Evolutionary conservation across 1,140 invertebrate genomes (phyloP).

Genomic region (Neoseiulus cucumeris): DNA sequence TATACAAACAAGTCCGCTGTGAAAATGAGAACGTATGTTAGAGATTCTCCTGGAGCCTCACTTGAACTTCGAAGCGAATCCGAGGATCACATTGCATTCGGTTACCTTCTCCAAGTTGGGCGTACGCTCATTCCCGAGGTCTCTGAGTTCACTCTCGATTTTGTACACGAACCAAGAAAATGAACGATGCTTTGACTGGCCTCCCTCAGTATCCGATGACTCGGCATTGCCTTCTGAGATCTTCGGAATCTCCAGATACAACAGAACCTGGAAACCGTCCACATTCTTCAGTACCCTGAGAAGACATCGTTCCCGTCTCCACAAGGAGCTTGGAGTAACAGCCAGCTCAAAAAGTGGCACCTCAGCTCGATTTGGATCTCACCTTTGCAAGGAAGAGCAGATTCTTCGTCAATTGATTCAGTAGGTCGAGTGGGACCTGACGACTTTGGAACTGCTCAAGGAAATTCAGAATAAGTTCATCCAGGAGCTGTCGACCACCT

Average conservation of each 20-base stretch:
- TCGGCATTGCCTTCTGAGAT: not conserved
- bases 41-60: too few species aligned
- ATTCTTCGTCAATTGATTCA: not conserved
- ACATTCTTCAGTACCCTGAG: too few species aligned
- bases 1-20: conserved; percentile 1
- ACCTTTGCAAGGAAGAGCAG: not conserved
- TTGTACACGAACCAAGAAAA: not conserved
- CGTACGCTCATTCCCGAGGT: not conserved
- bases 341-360: too few species aligned
- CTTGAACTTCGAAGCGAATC: too few species aligned
- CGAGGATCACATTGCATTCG: too few species aligned
- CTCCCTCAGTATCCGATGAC: too few species aligned
- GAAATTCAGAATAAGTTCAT: not conserved
- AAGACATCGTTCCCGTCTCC: too few species aligned
- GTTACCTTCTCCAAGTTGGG: not conserved
- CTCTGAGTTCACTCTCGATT: not conserved
- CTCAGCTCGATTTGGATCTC: too few species aligned
- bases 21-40: too few species aligned
- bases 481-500: not conserved
- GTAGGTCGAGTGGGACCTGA: not conserved
- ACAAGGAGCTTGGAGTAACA: too few species aligned
- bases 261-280: not conserved
- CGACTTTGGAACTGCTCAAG: conserved; percentile 2
- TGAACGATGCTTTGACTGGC: not conserved
- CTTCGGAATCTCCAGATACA: not conserved